phyloP scores from a whole-genome alignment of 2,888 invertebrate species.

The Resseliella maxima region DNA sequence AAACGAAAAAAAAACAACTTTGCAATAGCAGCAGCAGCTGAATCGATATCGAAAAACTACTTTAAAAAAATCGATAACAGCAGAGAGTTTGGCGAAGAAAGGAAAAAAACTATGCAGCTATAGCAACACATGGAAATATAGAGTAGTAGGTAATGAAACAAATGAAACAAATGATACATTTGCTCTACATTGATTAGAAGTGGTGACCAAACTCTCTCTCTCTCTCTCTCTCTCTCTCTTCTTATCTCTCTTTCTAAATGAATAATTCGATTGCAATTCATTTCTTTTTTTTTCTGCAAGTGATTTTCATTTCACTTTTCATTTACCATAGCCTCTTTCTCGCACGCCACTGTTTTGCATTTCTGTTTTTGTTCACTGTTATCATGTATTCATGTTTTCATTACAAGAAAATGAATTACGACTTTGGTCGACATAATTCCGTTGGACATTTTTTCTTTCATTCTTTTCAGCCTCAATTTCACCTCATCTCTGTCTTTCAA shows the following conservation, averaged over 20 bases:
- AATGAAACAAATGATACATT: conserved; percentile 14
- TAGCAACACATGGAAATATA: conserved; percentile 18
- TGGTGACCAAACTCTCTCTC: not conserved
- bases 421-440: conserved; percentile 3
- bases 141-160: conserved; percentile 7
- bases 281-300: conserved; percentile 1
- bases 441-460: not conserved
- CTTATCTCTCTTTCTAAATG: too few species aligned
- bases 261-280: not conserved
- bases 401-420: conserved; percentile 51
- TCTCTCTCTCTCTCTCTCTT: too few species aligned
- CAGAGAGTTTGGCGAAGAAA: not conserved
- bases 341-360: not conserved
- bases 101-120: not conserved
- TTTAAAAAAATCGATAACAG: not conserved
- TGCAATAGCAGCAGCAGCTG: not conserved
- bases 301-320: not conserved
- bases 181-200: conserved; percentile 39
- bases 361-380: conserved; percentile 2
- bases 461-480: not conserved
- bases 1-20: not conserved
- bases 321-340: not conserved
- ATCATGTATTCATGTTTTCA: not conserved
- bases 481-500: not conserved
- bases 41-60: not conserved